phyloP scores from a whole-genome alignment of 2,888 invertebrate species.

The Ceriagrion tenellum region DNA sequence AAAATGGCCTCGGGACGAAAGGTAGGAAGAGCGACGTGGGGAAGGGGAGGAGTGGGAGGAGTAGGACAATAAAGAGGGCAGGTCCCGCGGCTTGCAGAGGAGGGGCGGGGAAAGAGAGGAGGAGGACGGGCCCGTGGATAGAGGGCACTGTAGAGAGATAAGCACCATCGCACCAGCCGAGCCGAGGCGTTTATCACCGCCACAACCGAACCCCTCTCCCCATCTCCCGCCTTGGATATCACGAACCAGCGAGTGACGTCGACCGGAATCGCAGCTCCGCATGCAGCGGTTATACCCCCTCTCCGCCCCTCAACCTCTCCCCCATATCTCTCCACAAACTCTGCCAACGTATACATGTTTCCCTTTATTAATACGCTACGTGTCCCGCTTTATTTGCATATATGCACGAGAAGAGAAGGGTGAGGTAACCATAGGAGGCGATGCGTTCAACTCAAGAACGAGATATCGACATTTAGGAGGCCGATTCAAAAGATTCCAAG shows the following conservation, averaged over 20 bases:
- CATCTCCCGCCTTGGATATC: slow-evolving; percentile 30
- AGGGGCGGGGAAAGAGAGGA: slow-evolving; percentile 24
- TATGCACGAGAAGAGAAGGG: not conserved
- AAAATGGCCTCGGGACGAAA: not conserved
- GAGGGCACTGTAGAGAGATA: slow-evolving; percentile 36
- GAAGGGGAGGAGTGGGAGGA: too few species aligned
- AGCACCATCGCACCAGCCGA: slow-evolving; percentile 35
- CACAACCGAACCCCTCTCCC: too few species aligned
- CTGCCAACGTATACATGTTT: not conserved
- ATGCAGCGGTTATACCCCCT: slow-evolving; percentile 14
- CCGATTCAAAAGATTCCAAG: not conserved
- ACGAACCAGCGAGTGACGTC: slow-evolving; percentile 35
- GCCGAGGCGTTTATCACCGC: slow-evolving; percentile 42
- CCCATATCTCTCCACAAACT: not conserved
- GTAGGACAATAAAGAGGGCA: not conserved
- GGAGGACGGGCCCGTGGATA: not conserved
- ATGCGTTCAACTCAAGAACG: not conserved
- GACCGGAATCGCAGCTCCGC: slow-evolving; percentile 39
- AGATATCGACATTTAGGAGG: not conserved
- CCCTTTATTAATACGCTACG: slow-evolving; percentile 23
- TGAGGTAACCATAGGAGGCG: not conserved
- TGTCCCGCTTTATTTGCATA: not conserved
- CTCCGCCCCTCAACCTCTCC: too few species aligned
- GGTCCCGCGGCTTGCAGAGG: not conserved
- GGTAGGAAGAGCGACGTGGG: not conserved